Percentiles rank a stretch among this genome's conserved stretches.
phyloP scores from a whole-genome alignment of 2,888 invertebrate genomes.

The Hydroisotoma schaefferi region DNA sequence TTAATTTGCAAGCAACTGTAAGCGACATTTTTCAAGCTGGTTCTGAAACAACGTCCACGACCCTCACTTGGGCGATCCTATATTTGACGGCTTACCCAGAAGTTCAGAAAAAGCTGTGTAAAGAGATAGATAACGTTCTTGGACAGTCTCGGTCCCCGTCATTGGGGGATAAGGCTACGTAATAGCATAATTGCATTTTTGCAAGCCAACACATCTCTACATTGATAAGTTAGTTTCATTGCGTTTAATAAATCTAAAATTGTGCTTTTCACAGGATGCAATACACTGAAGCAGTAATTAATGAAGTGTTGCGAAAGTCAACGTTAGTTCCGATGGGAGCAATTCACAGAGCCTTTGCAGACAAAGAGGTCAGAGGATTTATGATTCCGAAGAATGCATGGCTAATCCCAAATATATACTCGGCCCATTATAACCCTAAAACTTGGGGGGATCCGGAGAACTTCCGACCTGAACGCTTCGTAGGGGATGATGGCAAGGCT shows the following conservation, averaged over 20 bases:
- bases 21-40: slow-evolving; percentile 38
- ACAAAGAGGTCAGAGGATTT: slow-evolving; percentile 29
- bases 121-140: slow-evolving; percentile 25
- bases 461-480: slow-evolving; percentile 44
- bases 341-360: slow-evolving; percentile 28
- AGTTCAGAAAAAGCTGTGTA: slow-evolving; percentile 22
- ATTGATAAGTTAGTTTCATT: too few relatives aligned
- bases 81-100: slow-evolving; percentile 23
- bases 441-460: slow-evolving; percentile 43
- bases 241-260: too few relatives aligned
- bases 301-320: slow-evolving; percentile 35
- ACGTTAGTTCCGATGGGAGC: slow-evolving; percentile 38
- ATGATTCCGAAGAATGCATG: slow-evolving; percentile 38
- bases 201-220: too few relatives aligned
- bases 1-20: slow-evolving; percentile 19
- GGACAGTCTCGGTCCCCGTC: slow-evolving; percentile 23
- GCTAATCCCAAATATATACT: slow-evolving; percentile 37
- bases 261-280: slow-evolving; percentile 30
- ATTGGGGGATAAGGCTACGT: slow-evolving; percentile 22
- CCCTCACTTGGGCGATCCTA: slow-evolving; percentile 21
- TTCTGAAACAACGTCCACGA: slow-evolving; percentile 19
- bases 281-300: slow-evolving; percentile 38
- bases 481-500: slow-evolving; percentile 20
- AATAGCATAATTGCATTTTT: neutral
- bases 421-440: slow-evolving; percentile 33